Conservation (phyloP, 2,797 vertebrate genomes). For the Molossus alvarezi region DNA sequence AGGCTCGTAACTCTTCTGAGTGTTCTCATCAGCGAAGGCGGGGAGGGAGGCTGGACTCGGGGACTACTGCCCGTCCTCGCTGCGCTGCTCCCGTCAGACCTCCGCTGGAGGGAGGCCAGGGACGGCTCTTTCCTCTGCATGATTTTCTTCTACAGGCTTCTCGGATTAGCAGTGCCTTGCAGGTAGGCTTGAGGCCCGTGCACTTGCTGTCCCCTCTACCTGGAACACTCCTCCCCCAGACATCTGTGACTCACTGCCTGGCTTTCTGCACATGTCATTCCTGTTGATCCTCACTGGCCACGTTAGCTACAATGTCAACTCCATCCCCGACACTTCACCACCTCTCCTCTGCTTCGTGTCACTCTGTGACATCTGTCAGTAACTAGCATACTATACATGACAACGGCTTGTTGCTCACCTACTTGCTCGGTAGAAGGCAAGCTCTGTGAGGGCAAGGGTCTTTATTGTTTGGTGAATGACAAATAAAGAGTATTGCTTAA, state of each 20-base stretch:
- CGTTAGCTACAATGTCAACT: background rate
- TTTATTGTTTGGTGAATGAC: background rate
- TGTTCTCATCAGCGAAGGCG: background rate
- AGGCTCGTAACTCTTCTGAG: background rate
- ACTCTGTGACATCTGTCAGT: background rate
- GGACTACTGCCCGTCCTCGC: background rate
- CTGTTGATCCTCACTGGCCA: background rate
- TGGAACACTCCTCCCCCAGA: background rate
- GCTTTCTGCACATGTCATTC: background rate
- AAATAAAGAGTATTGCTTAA: background rate
- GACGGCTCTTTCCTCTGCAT: background rate
- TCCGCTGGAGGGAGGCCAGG: background rate
- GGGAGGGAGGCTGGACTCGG: background rate
- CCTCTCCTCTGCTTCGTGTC: background rate
- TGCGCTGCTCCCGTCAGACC: background rate
- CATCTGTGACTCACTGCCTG: background rate
- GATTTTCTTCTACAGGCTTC: background rate
- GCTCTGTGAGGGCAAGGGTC: background rate
- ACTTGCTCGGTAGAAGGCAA: background rate
- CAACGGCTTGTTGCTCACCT: background rate
- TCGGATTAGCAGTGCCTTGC: background rate
- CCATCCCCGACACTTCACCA: background rate
- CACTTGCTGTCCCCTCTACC: background rate
- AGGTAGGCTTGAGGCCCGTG: background rate
- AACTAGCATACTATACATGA: background rate